Evolutionary conservation across 2,888 invertebrate genomes (phyloP).

Genomic region (Aleiodes leptofemur): DNA sequence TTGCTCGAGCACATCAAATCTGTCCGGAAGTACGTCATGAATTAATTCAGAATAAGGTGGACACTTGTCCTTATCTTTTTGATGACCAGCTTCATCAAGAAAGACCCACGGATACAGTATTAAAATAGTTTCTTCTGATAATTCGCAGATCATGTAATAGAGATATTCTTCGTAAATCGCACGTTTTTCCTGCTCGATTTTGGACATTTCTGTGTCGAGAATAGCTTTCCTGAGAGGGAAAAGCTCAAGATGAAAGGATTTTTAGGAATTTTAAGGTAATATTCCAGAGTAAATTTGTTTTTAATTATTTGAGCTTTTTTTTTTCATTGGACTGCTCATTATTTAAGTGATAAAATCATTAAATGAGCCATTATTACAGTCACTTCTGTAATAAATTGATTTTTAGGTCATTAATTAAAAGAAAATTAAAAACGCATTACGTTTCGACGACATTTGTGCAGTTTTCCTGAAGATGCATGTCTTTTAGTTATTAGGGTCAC

Average conservation of each 20-base stretch:
- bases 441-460: too few relatives aligned
- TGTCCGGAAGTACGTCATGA: conserved; percentile 61
- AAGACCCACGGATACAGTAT: conserved; percentile 68
- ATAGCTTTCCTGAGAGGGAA: conserved; percentile 51
- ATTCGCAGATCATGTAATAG: conserved; percentile 64
- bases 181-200: conserved; percentile 57
- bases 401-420: too few relatives aligned
- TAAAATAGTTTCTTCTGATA: conserved; percentile 65
- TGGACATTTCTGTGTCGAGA: conserved; percentile 53
- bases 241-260: neutral
- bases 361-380: too few relatives aligned
- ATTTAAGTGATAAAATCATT: too few relatives aligned
- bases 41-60: conserved; percentile 64
- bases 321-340: too few relatives aligned
- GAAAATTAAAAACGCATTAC: too few relatives aligned
- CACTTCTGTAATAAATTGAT: too few relatives aligned
- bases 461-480: too few relatives aligned
- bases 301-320: too few relatives aligned
- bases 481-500: too few relatives aligned
- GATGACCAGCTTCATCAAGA: conserved; percentile 60
- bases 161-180: conserved; percentile 64
- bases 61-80: conserved; percentile 61
- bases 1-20: conserved; percentile 67
- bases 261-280: neutral
- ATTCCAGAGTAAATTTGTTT: too few relatives aligned